A percentile compares a stretch with the other conserved stretches of the same genome.
Conservation (phyloP, 2,888 invertebrate species). For the Liodrosophila aerea region DNA sequence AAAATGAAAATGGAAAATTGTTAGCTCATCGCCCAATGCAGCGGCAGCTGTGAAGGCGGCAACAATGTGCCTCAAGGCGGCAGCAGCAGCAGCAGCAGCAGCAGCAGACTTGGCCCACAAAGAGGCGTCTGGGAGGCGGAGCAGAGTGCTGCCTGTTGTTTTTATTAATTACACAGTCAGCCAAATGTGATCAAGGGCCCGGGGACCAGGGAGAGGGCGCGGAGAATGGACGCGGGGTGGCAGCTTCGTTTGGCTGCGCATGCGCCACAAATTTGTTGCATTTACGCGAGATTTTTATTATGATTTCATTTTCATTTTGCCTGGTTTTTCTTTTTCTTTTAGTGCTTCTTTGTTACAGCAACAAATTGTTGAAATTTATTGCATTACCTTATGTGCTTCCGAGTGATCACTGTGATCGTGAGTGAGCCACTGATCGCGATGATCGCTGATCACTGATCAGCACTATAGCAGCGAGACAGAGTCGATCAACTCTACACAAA, state of each 20-base stretch:
- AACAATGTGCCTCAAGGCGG: slow-evolving; percentile 28
- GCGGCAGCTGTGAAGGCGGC: slow-evolving; percentile 31
- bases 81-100: neutral
- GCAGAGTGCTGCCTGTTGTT: slow-evolving; percentile 64
- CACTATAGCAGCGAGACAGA: too few species aligned
- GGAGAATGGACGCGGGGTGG: neutral
- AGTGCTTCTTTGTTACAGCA: slow-evolving; percentile 40
- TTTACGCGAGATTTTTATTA: slow-evolving; percentile 77
- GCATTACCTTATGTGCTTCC: slow-evolving; percentile 29
- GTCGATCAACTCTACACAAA: too few species aligned
- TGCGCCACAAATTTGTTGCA: slow-evolving; percentile 79
- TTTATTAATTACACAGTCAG: slow-evolving; percentile 69
- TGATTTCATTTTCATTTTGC: slow-evolving; percentile 63
- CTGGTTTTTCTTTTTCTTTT: slow-evolving; percentile 20
- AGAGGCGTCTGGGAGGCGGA: slow-evolving; percentile 6
- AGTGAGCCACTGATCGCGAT: too few species aligned
- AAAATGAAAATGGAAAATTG: slow-evolving; percentile 40
- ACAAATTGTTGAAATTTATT: slow-evolving; percentile 39
- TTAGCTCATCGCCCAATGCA: slow-evolving; percentile 59
- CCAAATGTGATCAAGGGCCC: slow-evolving; percentile 21
- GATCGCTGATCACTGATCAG: slow-evolving; percentile 8
- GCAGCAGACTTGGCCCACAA: too few species aligned
- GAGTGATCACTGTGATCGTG: slow-evolving; percentile 24
- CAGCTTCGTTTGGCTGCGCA: slow-evolving; percentile 56
- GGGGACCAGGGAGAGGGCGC: neutral